A percentile compares a stretch with the other conserved stretches of the same genome.
phyloP scores from a whole-genome alignment of 2,113 vertebrate species.

The Hydrolagus affinis region DNA sequence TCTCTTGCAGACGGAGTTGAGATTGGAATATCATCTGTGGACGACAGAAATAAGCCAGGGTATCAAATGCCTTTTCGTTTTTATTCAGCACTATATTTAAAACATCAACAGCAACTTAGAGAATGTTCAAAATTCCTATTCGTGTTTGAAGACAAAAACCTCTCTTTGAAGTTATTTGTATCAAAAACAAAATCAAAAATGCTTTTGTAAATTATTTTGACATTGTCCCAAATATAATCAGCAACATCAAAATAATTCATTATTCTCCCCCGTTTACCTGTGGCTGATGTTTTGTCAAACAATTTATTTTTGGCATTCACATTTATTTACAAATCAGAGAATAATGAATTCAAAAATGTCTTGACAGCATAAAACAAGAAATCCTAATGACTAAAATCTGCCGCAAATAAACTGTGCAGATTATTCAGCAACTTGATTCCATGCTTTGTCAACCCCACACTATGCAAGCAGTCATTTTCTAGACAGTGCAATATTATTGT shows the following conservation, averaged over 20 bases:
- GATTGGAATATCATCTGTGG: constrained; percentile 87
- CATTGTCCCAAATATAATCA: too few relatives aligned
- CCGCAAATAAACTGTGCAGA: too few relatives aligned
- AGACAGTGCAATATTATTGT: too few relatives aligned
- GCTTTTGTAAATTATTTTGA: too few relatives aligned
- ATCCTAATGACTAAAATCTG: too few relatives aligned
- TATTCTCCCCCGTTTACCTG: background rate
- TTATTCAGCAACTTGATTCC: too few relatives aligned
- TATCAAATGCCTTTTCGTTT: background rate
- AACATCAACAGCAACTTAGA: background rate
- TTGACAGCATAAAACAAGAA: too few relatives aligned
- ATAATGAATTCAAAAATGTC: too few relatives aligned
- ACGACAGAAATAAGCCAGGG: constrained; percentile 17
- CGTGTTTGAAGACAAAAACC: background rate
- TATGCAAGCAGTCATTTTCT: too few relatives aligned
- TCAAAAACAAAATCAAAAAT: too few relatives aligned
- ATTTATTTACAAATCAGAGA: too few relatives aligned
- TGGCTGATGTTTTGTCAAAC: background rate
- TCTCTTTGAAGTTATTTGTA: background rate
- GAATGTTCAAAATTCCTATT: background rate
- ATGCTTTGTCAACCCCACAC: too few relatives aligned
- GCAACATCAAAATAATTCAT: background rate
- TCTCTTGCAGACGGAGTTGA: constrained; percentile 95
- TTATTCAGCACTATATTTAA: background rate
- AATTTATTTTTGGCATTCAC: background rate